Conservation (phyloP, 2,888 invertebrate genomes). For the Amblyjoppa proteus region DNA sequence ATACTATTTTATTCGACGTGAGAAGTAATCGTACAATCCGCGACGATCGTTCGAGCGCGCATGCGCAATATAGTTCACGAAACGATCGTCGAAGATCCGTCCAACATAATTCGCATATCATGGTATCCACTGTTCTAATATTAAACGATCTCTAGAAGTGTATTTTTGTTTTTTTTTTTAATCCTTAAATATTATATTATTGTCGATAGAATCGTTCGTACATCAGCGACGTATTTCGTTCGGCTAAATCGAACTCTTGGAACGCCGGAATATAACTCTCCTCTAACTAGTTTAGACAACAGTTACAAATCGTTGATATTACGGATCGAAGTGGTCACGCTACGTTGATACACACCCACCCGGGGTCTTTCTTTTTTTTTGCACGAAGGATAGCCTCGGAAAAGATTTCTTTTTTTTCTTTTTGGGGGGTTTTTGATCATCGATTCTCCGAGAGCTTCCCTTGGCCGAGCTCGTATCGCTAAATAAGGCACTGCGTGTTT, state of each 20-base stretch:
- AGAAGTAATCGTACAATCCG: conserved; percentile 62
- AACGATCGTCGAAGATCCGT: conserved; percentile 24
- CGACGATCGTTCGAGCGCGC: conserved; percentile 17
- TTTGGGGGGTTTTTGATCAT: not conserved
- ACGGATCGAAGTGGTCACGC: conserved; percentile 29
- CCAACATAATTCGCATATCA: conserved; percentile 15
- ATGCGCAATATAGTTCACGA: conserved; percentile 5
- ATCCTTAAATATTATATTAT: conserved; percentile 84
- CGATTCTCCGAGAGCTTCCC: not conserved
- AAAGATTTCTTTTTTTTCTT: conserved; percentile 7
- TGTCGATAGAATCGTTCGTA: conserved; percentile 82
- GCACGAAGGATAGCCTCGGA: conserved; percentile 15
- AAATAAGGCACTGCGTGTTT: conserved; percentile 67
- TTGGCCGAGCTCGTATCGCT: conserved; percentile 36
- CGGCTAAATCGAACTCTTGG: conserved; percentile 71
- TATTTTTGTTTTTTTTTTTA: conserved; percentile 81
- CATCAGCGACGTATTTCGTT: conserved; percentile 73
- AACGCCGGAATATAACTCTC: not conserved
- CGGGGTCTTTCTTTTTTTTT: conserved; percentile 29
- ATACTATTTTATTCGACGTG: conserved; percentile 54
- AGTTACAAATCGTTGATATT: conserved; percentile 47
- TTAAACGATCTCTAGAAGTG: conserved; percentile 38
- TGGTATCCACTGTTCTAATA: conserved; percentile 4
- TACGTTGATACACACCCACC: conserved; percentile 46
- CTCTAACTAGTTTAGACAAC: conserved; percentile 14